Evolutionary conservation across 2,797 vertebrate genomes (phyloP).

Genomic region (Hybognathus amarus): DNA sequence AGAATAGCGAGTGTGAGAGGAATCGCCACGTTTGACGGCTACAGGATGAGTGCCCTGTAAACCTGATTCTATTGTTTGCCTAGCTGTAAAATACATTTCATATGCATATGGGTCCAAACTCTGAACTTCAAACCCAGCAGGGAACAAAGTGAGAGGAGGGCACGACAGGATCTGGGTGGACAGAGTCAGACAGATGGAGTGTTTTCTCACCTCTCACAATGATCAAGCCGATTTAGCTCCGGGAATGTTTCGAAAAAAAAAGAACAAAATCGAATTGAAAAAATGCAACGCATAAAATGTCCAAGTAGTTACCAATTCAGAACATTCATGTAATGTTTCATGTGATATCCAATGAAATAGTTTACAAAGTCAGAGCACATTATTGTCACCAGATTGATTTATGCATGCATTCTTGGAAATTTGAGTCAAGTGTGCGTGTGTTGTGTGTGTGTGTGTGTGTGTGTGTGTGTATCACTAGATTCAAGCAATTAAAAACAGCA

Average conservation of each 20-base stretch:
- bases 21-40: background rate
- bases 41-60: conserved; percentile 39
- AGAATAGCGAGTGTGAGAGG: conserved; percentile 21
- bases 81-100: conserved; percentile 52
- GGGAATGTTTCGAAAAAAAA: conserved; percentile 49
- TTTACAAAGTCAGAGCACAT: conserved; percentile 37
- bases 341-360: conserved; percentile 25
- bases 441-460: background rate
- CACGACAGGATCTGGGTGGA: conserved; percentile 25
- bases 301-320: conserved; percentile 27
- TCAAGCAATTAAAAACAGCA: conserved; percentile 21
- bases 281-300: background rate
- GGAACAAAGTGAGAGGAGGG: conserved; percentile 49
- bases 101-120: conserved; percentile 52
- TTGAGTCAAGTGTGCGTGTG: conserved; percentile 14
- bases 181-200: conserved; percentile 34
- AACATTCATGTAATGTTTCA: conserved; percentile 36
- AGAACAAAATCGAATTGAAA: conserved; percentile 12
- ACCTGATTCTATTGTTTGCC: conserved; percentile 49
- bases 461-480: background rate
- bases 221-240: conserved; percentile 27
- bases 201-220: conserved; percentile 39
- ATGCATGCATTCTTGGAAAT: conserved; percentile 32
- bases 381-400: conserved; percentile 28
- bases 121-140: conserved; percentile 58